Conservation (phyloP, 2,113 vertebrate species). For the Scalopus aquaticus region DNA sequence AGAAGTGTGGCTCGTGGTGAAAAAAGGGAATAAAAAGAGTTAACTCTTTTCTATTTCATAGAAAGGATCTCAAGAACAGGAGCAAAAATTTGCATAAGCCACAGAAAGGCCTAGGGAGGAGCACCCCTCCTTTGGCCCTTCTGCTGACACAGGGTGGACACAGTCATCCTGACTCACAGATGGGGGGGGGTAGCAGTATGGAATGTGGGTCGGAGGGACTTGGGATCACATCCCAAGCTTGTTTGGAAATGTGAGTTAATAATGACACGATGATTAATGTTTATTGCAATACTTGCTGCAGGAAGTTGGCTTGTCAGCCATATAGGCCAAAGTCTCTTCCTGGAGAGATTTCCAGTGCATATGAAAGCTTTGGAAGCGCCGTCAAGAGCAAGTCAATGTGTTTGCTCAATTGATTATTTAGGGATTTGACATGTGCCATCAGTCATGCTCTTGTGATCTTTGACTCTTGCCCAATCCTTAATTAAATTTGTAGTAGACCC, state of each 20-base stretch:
- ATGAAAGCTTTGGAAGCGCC: background rate
- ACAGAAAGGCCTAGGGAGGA: background rate
- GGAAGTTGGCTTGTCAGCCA: background rate
- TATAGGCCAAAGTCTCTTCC: background rate
- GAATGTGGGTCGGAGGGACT: background rate
- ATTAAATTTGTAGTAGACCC: background rate
- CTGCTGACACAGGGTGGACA: rapidly evolving
- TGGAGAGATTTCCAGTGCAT: background rate
- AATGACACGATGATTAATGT: background rate
- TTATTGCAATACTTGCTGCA: background rate
- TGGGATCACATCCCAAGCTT: background rate
- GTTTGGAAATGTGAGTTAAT: background rate
- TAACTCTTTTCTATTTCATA: background rate
- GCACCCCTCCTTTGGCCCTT: background rate
- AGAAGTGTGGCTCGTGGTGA: background rate
- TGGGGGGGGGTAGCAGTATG: too few relatives aligned
- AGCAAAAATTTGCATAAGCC: background rate
- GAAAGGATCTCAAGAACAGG: background rate
- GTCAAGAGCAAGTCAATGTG: background rate
- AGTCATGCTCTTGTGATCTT: conserved; percentile 30
- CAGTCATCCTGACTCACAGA: background rate
- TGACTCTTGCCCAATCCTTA: background rate
- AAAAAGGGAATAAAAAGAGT: background rate
- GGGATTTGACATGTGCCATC: background rate
- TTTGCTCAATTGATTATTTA: background rate